Conservation (phyloP, 2,888 invertebrate species). For the Caenorhabditis japonica region DNA sequence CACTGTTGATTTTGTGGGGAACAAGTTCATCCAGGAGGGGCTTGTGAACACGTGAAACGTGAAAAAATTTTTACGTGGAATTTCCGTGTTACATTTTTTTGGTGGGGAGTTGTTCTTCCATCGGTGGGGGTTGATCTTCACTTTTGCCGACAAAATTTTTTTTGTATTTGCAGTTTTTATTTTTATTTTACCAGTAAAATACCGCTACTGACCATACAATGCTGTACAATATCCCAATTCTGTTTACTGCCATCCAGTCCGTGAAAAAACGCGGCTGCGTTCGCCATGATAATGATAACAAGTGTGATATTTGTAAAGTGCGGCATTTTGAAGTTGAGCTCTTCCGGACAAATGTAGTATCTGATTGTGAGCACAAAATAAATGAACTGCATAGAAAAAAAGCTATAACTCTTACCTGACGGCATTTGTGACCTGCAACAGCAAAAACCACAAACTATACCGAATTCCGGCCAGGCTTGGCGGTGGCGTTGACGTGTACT, state of each 20-base stretch:
- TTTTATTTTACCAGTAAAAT: neutral
- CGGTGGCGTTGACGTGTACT: conserved; percentile 1
- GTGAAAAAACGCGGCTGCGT: conserved; percentile 22
- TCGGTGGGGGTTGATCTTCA: too few species aligned
- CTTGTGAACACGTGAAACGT: too few species aligned
- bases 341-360: conserved; percentile 28
- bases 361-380: neutral
- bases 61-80: too few species aligned
- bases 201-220: conserved; percentile 16
- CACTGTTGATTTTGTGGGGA: too few species aligned
- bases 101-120: too few species aligned
- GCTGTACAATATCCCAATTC: conserved; percentile 18
- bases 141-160: too few species aligned
- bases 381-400: too few species aligned
- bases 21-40: too few species aligned
- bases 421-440: conserved; percentile 6
- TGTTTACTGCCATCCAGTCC: conserved; percentile 11
- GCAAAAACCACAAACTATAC: conserved; percentile 13
- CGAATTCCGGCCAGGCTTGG: conserved; percentile 7
- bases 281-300: conserved; percentile 7
- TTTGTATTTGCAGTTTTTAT: too few species aligned
- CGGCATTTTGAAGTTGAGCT: conserved; percentile 3
- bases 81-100: too few species aligned
- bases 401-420: too few species aligned
- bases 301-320: conserved; percentile 2